These are phyloP conservation scores for Eucera pruinosa DNA, from an alignment of 2,888 invertebrate genomes.

Conservation along the genomic window DNA sequence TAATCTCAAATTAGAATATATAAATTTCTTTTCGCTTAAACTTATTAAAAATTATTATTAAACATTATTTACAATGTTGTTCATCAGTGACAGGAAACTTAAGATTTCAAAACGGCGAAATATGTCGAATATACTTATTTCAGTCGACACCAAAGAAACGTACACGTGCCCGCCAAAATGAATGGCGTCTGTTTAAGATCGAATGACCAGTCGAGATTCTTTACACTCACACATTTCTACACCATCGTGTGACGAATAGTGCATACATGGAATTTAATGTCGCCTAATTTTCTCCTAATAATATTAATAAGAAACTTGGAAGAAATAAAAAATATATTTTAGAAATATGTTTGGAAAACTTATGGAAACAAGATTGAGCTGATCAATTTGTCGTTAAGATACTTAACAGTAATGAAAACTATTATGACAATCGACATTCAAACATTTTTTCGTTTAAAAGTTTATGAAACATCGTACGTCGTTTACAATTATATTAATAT, in stretches of 20 bases:
- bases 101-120: slow-evolving; percentile 13
- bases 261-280: slow-evolving; percentile 11
- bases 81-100: slow-evolving; percentile 64
- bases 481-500: background rate
- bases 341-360: background rate
- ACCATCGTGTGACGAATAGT: slow-evolving; percentile 13
- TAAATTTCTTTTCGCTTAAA: slow-evolving; percentile 26
- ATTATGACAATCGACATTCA: slow-evolving; percentile 56
- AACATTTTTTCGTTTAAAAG: slow-evolving; percentile 8
- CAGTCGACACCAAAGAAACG: slow-evolving; percentile 48
- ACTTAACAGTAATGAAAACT: slow-evolving; percentile 31
- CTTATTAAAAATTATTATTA: slow-evolving; percentile 44
- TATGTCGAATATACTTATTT: slow-evolving; percentile 34
- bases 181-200: slow-evolving; percentile 76
- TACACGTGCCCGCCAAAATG: slow-evolving; percentile 83
- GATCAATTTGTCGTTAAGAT: slow-evolving; percentile 32
- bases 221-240: slow-evolving; percentile 46
- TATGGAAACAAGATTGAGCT: background rate
- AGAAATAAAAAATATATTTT: background rate
- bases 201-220: slow-evolving; percentile 50
- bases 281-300: slow-evolving; percentile 16
- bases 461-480: background rate
- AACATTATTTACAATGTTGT: slow-evolving; percentile 73
- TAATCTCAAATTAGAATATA: slow-evolving; percentile 38
- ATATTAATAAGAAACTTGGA: background rate